Base-by-base conservation (phyloP, 2,113 vertebrate genomes). In the Silurus meridionalis region DNA sequence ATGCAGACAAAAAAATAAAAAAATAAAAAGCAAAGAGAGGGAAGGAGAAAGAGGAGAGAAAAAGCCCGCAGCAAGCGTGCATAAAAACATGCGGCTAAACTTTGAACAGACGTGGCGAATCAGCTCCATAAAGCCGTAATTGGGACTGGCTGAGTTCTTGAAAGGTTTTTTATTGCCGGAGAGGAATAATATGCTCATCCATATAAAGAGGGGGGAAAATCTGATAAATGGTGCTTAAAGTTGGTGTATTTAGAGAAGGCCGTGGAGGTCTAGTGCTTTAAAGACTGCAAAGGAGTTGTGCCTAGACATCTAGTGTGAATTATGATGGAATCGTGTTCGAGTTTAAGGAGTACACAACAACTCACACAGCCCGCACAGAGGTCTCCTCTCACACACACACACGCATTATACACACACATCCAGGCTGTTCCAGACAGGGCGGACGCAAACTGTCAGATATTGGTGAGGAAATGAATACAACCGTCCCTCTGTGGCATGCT, bases 131-230 rank as follows among this genome's bases (percentile, higher is more conserved):
- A 91, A 89, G 82, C 72, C 61, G 66, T 90, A 90, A 89, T 88
- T 90, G 88, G 86, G 83, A 72, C 80, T 77, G 85, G 85, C 83
- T 81, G 80, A 89, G 82, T 87, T 88, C 87, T 88, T 89, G 86
- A 91, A 89, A 91, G 89, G 84, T 85, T 91, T 91, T 91, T 89
- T 91, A 88, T 90, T 88, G 84, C 87, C 83, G 64, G 83, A 81
- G 89, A 88, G 87, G 82, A 90, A 86, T 84, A 91, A 89, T 90
- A 91, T 87, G 83, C 81, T 89, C 69, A 63, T 89, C 87, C 83
- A 86, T 85, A 83, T 87, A 89, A 87, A 87, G 75, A 82, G 28
- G 67, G 87, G 37, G 82, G 71, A 69, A 81, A 71, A 67, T 85
- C 84, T 83, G 84, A 87, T 87, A 85, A 89, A 88, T 61, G 85